Evolutionary conservation across 2,113 vertebrate genomes (phyloP), one percentile per base, ranked within the genome.

Genomic region (Emydocephalus ijimae): DNA sequence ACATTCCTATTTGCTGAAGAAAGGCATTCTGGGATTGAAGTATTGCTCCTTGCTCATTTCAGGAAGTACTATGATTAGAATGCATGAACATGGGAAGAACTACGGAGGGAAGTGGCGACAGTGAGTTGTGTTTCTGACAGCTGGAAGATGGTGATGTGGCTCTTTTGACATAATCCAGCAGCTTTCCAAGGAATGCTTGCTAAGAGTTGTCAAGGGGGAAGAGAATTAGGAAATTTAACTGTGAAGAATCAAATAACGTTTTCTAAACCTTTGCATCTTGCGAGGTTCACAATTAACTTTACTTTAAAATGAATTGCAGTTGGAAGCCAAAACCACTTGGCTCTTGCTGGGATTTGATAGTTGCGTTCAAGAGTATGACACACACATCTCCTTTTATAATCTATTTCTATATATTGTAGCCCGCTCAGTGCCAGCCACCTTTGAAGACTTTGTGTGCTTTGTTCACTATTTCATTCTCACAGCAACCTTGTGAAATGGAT

Each of bases 161-260:
- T 95, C 0, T 18, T 56, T 61, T 91, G 94, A 93, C 95, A 92
- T 95, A 61, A 93, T 93, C 56, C 92, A 64, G 81, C 45, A 90
- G 89, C 10, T 64, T 86, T 61, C 92, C 24, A 24, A 2, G 14
- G 85, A 15, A 18, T 10, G 48, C 92, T 87, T 94, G 90, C 94
- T 96, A 91, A 55, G 93, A 95, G 48, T 89, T 34, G 89, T 91
- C 26, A 6, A 92, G 96, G 61, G 92, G 94, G 87, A 29, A 94
- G 90, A 29, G 85, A 95, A 94, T 95, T 95, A 94, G 92, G 93
- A 61, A 94, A 64, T 88, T 92, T 93, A 94, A 92, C 95, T 94
- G 89, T 2, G 0, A 54, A 93, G 74, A 91, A 95, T 91, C 64
- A 86, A 90, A 91, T 89, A 90, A 93, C 90, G 74, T 95, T 92